Evolutionary conservation across 2,113 vertebrate genomes (phyloP), one percentile per base, ranked within the genome.

Genomic region (Abramis brama): DNA sequence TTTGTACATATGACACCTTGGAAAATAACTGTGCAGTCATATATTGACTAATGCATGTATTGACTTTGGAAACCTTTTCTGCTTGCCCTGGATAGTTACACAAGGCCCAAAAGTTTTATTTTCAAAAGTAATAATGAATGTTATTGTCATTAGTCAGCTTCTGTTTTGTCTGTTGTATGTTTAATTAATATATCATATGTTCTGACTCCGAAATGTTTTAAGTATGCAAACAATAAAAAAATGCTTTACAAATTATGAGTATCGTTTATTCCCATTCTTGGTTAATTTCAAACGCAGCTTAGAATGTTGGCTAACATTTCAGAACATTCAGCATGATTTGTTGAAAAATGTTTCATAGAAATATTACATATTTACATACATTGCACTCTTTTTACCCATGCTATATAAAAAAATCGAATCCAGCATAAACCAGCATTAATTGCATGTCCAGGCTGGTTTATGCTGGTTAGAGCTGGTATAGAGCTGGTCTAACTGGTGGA

Each of bases 181-280:
- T 85, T 27, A 74, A 71, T 71, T 75, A 50, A 70, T 77, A 15
- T 50, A 33, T 74, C 25, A 17, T 36, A 33, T 81, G 52, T 60
- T 81, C 66, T 10, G 9, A 73, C 70, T 71, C 33, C 2, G 0
- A 88, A 85, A 86, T 89, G 83, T 90, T 73, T 71, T 89, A 74
- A 82, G 64, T 75, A 21, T 87, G 45, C 91, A 88, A 85, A 87
- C 78, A 88, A 52, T 55, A 90, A 71, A 89, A 23, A 84, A 76
- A 75, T 87, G 78, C 70, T 70, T 86, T 64, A 82, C 43, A 87
- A 68, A 25, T 86, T 30, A 64, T 60, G 45, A 82, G 87, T 33
- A 36, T 80, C 30, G 17, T 79, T 13, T 70, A 52, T 52, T 82
- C 4, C 30, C 15, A 6, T 79, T 43, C 2, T 25, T 79, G 23